These are phyloP conservation scores for Castor canadensis DNA, from an alignment of 2,113 vertebrate species.

Conservation along the genomic window DNA sequence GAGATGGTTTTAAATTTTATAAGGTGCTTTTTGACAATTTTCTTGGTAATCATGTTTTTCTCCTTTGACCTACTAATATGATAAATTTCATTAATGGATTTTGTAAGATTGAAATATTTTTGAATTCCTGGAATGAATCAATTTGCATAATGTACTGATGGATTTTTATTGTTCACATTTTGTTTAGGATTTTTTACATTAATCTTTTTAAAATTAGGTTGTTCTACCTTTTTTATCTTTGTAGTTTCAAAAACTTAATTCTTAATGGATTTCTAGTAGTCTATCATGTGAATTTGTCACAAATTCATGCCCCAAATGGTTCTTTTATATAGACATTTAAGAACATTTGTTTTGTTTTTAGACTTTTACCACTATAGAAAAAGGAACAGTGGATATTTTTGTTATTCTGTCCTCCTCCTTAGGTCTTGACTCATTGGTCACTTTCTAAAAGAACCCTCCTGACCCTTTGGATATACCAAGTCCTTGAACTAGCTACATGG, in stretches of 20 bases:
- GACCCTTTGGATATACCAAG: not conserved
- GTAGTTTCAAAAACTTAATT: conserved; percentile 46
- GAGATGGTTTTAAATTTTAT: conserved; percentile 48
- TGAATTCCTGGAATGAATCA: conserved; percentile 49
- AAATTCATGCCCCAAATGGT: not conserved
- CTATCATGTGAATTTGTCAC: not conserved
- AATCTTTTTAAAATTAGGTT: conserved; percentile 55
- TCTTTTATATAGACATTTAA: not conserved
- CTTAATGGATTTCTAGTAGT: conserved; percentile 40
- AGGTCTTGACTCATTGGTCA: not conserved
- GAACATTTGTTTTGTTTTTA: not conserved
- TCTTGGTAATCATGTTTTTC: conserved; percentile 49
- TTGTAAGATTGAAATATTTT: conserved; percentile 66
- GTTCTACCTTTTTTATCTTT: conserved; percentile 42
- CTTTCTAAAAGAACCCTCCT: not conserved
- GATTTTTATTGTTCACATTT: conserved; percentile 50
- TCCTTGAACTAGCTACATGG: not conserved
- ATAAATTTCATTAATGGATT: conserved; percentile 65
- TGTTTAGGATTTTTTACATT: conserved; percentile 42
- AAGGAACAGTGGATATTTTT: not conserved
- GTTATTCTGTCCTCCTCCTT: not conserved
- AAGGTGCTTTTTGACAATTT: conserved; percentile 45
- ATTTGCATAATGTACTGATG: conserved; percentile 32
- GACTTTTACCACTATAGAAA: not conserved
- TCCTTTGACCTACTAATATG: conserved; percentile 61